These are phyloP conservation scores for Portunus trituberculatus DNA, from an alignment of 1,140 invertebrate species.

Conservation along the genomic window DNA sequence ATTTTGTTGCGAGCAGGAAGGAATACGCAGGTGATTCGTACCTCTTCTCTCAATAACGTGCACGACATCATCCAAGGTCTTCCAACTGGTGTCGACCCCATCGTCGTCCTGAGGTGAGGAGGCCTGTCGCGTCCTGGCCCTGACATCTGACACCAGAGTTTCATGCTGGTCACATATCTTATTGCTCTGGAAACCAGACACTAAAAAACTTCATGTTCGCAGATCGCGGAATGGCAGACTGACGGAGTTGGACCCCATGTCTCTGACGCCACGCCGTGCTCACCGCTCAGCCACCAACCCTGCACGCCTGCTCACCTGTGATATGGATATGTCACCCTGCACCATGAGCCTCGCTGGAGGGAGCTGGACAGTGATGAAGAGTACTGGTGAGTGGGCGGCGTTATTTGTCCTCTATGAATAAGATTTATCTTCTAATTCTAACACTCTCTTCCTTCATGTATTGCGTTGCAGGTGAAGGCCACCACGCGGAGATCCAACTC, in stretches of 20 bases:
- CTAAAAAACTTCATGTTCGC: background rate
- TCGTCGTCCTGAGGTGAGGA: slow-evolving; percentile 63
- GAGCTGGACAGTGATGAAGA: slow-evolving; percentile 45
- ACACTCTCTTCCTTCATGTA: background rate
- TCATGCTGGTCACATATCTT: too few relatives aligned
- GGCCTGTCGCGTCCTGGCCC: background rate
- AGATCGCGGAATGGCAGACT: slow-evolving; percentile 54
- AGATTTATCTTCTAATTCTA: too few relatives aligned
- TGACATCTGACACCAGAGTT: background rate
- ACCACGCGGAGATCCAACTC: slow-evolving; percentile 28
- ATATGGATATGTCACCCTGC: slow-evolving; percentile 61
- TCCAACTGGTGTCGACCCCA: slow-evolving; percentile 37
- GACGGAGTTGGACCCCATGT: slow-evolving; percentile 62
- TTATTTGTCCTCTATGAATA: background rate
- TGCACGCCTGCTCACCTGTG: slow-evolving; percentile 55
- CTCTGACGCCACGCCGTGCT: slow-evolving; percentile 16
- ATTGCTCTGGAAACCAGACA: background rate
- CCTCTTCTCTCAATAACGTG: slow-evolving; percentile 46
- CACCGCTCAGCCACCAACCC: slow-evolving; percentile 38
- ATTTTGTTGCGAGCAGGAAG: slow-evolving; percentile 55
- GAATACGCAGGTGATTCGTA: slow-evolving; percentile 66
- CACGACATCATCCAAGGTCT: slow-evolving; percentile 57
- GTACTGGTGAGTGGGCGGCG: slow-evolving; percentile 11
- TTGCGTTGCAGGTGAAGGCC: slow-evolving; percentile 58
- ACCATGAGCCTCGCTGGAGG: slow-evolving; percentile 49